These are phyloP conservation scores for Lepidocyrtinus sp. DNA, from an alignment of 2,888 invertebrate species.

Conservation along the genomic window DNA sequence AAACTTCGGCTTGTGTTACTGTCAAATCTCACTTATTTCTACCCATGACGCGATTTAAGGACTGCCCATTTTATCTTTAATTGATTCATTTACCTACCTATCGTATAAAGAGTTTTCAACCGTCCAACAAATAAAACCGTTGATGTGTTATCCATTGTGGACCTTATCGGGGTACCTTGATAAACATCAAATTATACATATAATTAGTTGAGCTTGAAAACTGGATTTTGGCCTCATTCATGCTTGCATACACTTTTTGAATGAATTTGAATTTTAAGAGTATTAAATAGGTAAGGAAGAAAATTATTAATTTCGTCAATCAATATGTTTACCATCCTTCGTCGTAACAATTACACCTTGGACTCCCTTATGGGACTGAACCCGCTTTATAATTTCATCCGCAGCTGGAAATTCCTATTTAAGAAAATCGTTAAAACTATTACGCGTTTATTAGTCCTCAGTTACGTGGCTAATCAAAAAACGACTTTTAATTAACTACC, in stretches of 20 bases:
- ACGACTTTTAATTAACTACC: constrained; percentile 12
- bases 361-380: constrained; percentile 65
- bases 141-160: constrained; percentile 69
- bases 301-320: too few relatives aligned
- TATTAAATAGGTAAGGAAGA: not conserved
- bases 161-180: constrained; percentile 64
- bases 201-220: not conserved
- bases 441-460: not conserved
- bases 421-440: not conserved
- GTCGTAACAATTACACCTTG: constrained; percentile 68
- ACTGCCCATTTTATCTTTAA: too few relatives aligned
- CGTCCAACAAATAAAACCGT: constrained; percentile 64
- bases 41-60: too few relatives aligned
- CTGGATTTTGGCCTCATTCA: not conserved
- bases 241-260: not conserved
- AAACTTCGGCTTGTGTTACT: too few relatives aligned
- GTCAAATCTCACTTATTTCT: too few relatives aligned
- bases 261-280: not conserved
- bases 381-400: constrained; percentile 66
- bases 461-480: not conserved
- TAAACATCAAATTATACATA: too few relatives aligned
- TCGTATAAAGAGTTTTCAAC: constrained; percentile 41
- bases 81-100: too few relatives aligned
- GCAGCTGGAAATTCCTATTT: constrained; percentile 63
- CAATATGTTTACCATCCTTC: constrained; percentile 50